Evolutionary conservation across 1,140 invertebrate genomes (phyloP), one percentile per base, ranked within the genome.

Genomic region (Homalodisca vitripennis): DNA sequence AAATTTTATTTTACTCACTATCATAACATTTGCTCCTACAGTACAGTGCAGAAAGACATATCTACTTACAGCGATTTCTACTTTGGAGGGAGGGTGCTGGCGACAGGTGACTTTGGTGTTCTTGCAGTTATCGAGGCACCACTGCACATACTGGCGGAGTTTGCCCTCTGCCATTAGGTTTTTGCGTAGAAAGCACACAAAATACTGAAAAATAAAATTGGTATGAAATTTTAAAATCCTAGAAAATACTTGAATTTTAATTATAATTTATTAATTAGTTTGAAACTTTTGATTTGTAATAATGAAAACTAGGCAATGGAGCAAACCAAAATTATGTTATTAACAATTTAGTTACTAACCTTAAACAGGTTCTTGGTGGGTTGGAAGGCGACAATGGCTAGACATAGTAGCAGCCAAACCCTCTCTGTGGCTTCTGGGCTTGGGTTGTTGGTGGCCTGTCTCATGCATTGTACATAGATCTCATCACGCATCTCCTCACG

Each of bases 111-210:
- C 90, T 79, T 93, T 91, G 0, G 89, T 92, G 73, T 92, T 92
- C 71, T 93, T 90, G 68, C 95, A 92, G 82, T 97, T 96, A 74
- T 96, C 94, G 27, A 96, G 82, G 77, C 94, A 97, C 91, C 94
- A 97, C 77, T 96, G 92, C 13, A 95, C 94, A 77, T 95, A 96
- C 77, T 95, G 92, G 0, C 86, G 82, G 13, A 91, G 80, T 76
- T 89, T 88, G 20, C 89, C 88, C 60, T 90, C 89, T 64, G 89
- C 82, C 12, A 84, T 78, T 17, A 90, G 76, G 77, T 89, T 90
- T 77, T 91, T 91, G 72, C 88, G 87, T 27, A 94, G 78, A 75
- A 93, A 94, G 6, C 89, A 89, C 6, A 92, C 81, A 73, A 93
- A 90, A 79, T 92, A 92, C 83, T 87, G 77, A 22, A 77, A 74